Evolutionary conservation across 2,888 invertebrate species (phyloP).

Genomic region (Lasioglossum morio): DNA sequence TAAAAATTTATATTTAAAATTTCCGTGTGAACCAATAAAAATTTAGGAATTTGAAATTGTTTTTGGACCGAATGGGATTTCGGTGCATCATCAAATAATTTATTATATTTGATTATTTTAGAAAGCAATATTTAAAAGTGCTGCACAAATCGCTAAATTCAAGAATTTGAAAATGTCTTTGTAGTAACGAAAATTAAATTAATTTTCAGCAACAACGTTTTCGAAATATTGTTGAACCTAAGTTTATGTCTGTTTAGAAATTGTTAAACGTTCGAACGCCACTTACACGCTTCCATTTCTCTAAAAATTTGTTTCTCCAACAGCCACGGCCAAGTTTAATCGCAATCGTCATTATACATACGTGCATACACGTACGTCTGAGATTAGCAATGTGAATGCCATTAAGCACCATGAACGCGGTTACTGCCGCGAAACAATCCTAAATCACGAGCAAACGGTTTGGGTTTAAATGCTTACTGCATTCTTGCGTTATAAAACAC

Average conservation of each 20-base stretch:
- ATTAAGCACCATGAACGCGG: constrained; percentile 39
- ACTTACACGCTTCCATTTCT: neutral
- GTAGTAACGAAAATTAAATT: neutral
- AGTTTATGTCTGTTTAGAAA: neutral
- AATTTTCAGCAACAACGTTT: neutral
- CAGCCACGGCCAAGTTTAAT: neutral
- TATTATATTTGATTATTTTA: neutral
- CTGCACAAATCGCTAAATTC: neutral
- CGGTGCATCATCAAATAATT: neutral
- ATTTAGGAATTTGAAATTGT: neutral
- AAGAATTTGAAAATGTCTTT: neutral
- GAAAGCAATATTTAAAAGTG: neutral
- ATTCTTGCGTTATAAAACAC: constrained; percentile 26
- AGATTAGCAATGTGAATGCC: constrained; percentile 33
- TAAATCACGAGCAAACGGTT: constrained; percentile 38
- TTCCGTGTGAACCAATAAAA: neutral
- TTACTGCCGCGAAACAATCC: constrained; percentile 8
- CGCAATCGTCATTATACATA: neutral
- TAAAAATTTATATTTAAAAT: neutral
- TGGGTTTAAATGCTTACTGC: constrained; percentile 18
- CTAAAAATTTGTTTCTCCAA: neutral
- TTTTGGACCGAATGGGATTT: neutral
- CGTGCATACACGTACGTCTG: neutral
- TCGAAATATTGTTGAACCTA: neutral
- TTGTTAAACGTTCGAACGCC: neutral